phyloP scores from a whole-genome alignment of 2,797 vertebrate genomes.

The Mormyrops attenuatus region DNA sequence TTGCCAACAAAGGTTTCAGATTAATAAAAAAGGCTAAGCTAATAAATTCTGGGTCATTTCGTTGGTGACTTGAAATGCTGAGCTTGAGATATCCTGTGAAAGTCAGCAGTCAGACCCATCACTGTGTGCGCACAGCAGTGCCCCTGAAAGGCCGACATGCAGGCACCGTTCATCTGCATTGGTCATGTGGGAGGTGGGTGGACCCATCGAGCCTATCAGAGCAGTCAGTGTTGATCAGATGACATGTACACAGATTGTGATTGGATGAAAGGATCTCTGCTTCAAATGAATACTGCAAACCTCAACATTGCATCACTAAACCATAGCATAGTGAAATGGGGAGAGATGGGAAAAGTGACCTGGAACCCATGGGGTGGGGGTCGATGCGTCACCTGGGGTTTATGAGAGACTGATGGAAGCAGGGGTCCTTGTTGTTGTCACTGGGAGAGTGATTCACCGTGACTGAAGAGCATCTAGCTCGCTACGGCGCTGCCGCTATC shows the following conservation, averaged over 20 bases:
- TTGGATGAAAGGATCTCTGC: constrained; percentile 1
- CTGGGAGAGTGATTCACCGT: neutral
- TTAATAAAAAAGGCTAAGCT: neutral
- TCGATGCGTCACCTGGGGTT: neutral
- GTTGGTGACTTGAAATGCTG: neutral
- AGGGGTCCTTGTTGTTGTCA: neutral
- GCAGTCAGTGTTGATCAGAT: neutral
- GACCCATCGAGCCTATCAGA: neutral
- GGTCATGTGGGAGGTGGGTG: neutral
- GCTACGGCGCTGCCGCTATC: neutral
- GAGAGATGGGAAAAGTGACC: neutral
- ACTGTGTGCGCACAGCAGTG: neutral
- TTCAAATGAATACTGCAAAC: neutral
- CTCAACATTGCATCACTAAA: neutral
- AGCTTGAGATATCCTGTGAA: neutral
- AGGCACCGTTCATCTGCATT: neutral
- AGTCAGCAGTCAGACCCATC: neutral
- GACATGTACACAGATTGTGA: neutral
- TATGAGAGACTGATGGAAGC: neutral
- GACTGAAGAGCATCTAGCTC: neutral
- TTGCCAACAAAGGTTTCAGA: constrained; percentile 2
- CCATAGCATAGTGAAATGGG: neutral
- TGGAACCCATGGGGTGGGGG: neutral
- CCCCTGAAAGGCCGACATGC: neutral
- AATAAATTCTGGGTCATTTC: neutral